A percentile compares a stretch with the other conserved stretches of the same genome.
Conservation (phyloP, 2,113 vertebrate species). For the Spilogale gracilis region DNA sequence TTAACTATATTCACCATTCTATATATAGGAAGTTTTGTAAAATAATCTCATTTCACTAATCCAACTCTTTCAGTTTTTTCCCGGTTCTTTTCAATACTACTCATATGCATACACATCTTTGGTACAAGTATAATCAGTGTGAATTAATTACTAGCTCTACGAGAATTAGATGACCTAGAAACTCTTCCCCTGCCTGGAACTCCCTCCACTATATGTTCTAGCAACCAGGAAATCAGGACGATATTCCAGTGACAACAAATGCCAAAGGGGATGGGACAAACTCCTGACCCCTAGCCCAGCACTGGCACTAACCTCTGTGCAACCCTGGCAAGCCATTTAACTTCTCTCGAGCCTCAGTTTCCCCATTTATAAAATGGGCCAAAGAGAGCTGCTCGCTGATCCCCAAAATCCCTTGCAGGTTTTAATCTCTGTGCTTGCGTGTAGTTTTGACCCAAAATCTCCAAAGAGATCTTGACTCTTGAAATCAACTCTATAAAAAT, state of each 20-base stretch:
- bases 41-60: background rate
- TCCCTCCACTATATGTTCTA: background rate
- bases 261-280: background rate
- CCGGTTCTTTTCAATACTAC: background rate
- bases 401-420: background rate
- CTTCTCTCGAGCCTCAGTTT: background rate
- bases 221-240: background rate
- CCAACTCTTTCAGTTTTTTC: background rate
- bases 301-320: background rate
- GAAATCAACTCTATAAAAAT: conserved; percentile 22
- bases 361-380: background rate
- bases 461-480: background rate
- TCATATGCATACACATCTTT: background rate
- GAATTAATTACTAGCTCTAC: background rate
- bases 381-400: background rate
- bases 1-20: background rate
- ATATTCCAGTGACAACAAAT: background rate
- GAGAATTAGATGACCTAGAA: background rate
- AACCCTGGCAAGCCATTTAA: background rate
- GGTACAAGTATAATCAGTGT: background rate
- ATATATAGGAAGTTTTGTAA: background rate
- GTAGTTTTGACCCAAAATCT: background rate
- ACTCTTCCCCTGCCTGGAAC: background rate
- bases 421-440: background rate
- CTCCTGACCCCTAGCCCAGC: background rate